Evolutionary conservation across 2,888 invertebrate genomes (phyloP).

Genomic region (Archips crataeganus): DNA sequence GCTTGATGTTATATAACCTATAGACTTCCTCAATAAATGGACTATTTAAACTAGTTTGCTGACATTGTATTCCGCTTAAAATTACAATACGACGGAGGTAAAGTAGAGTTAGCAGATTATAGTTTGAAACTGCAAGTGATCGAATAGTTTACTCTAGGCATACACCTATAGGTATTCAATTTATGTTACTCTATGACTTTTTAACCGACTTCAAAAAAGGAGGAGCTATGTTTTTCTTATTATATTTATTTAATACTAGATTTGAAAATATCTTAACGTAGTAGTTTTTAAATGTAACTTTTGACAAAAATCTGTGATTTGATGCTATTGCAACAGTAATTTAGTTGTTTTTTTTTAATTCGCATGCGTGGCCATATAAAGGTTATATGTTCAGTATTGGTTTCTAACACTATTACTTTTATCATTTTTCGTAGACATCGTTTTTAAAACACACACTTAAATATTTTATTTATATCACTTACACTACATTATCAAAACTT

Average conservation of each 20-base stretch:
- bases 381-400: not conserved
- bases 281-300: too few relatives aligned
- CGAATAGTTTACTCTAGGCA: not conserved
- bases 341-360: not conserved
- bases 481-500: not conserved
- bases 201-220: too few relatives aligned
- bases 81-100: not conserved
- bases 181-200: too few relatives aligned
- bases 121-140: not conserved
- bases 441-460: not conserved
- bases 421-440: not conserved
- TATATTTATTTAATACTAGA: not conserved
- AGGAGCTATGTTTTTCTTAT: too few relatives aligned
- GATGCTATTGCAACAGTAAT: not conserved
- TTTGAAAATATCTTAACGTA: not conserved
- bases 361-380: not conserved
- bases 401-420: not conserved
- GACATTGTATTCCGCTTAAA: not conserved
- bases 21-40: too few relatives aligned
- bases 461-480: not conserved
- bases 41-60: not conserved
- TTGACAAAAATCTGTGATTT: too few relatives aligned
- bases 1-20: too few relatives aligned
- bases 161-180: not conserved
- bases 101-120: not conserved